phyloP scores from a whole-genome alignment of 1,140 invertebrate genomes.

The Cydia fagiglandana region DNA sequence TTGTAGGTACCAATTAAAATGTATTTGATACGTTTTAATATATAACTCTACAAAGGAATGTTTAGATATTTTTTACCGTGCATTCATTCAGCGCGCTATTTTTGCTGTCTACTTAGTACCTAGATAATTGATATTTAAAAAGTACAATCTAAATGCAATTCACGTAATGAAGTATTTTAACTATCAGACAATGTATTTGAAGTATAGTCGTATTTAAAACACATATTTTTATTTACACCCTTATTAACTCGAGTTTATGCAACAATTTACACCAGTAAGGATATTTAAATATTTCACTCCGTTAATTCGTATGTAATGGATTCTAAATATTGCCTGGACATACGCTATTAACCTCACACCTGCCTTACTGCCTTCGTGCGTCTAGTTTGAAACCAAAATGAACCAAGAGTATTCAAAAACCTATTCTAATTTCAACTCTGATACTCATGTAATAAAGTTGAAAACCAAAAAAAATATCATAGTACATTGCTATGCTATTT shows the following conservation, averaged over 20 bases:
- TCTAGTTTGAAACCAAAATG: neutral
- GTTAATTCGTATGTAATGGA: slow-evolving; percentile 16
- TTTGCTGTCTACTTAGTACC: too few relatives aligned
- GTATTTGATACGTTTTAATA: too few relatives aligned
- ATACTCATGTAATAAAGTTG: neutral
- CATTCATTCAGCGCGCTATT: too few relatives aligned
- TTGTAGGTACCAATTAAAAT: too few relatives aligned
- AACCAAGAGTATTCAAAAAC: neutral
- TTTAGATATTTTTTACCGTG: too few relatives aligned
- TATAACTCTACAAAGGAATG: too few relatives aligned
- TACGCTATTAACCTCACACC: slow-evolving; percentile 24
- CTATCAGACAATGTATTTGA: neutral
- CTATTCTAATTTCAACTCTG: neutral
- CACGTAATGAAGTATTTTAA: neutral
- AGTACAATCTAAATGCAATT: neutral
- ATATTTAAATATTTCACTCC: slow-evolving; percentile 7
- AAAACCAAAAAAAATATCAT: neutral
- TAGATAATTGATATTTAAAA: too few relatives aligned
- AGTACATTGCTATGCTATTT: neutral
- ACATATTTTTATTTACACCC: neutral
- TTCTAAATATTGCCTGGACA: slow-evolving; percentile 13
- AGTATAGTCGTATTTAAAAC: neutral
- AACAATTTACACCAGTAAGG: slow-evolving; percentile 20
- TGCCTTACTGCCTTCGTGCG: neutral
- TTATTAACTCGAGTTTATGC: slow-evolving; percentile 19